Base-by-base conservation (phyloP, 2,797 vertebrate species). In the Trachops cirrhosus region DNA sequence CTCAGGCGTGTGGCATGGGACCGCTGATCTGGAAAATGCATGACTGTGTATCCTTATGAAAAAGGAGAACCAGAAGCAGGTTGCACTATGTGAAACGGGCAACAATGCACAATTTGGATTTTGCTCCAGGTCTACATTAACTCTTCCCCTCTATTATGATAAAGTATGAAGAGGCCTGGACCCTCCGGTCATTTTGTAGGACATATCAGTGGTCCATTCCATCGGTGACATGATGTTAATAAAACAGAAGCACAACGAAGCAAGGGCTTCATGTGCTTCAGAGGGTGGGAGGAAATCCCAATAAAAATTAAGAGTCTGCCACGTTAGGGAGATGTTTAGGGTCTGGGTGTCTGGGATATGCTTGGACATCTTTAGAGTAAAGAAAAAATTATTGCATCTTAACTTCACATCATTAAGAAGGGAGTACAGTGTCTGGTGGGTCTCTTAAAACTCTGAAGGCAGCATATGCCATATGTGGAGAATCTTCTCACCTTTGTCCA, bases 291-390 rank as follows among this genome's bases (percentile, higher is more conserved):
- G 4, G 26, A 26, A n/a, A 19, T 12, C 48, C 18, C 32, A 6
- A 0, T 4, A 9, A 34, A 89, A 70, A 37, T 44, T 1, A 11
- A 54, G 37, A 34, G 15, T 59, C 37, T 10, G 32, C 26, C 6
- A 2, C 6, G 0, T 21, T 9, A 16, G 5, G 64, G 64, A 39
- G 5, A 3, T 5, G 6, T 21, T 37, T 0, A 46, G 24, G 22
- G 48, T n/a, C 3, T 32, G 14, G 18, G 2, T 1, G 6, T 32
- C 14, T 10, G 6, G 52, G 39, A 29, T 4, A 6, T 2, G 0
- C 19, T 3, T 0, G 26, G 59, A 34, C 32, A 9, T 5, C 3
- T 79, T 59, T 19, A 32, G 26, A 39, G 39, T 34, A 26, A 67
- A 48, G 18, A 41, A 37, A 15, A 8, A 29, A 5, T 3, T 9